Conservation (phyloP, 1,140 invertebrate species). For the Delia radicum region DNA sequence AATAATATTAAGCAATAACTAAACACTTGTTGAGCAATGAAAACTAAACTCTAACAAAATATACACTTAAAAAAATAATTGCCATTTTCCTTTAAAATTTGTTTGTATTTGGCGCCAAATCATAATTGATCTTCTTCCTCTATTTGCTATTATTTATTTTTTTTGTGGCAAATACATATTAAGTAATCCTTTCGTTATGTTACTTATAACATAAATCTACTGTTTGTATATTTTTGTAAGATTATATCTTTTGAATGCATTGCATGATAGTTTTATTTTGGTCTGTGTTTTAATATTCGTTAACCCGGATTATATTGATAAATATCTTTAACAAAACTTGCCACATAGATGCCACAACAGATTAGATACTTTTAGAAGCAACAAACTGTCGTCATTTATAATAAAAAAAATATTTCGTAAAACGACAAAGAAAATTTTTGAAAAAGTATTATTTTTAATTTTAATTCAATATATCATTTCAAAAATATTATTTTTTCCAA, state of each 20-base stretch:
- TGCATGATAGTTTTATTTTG: neutral
- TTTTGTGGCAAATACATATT: neutral
- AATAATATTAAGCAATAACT: neutral
- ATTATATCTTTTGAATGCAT: neutral
- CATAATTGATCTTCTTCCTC: neutral
- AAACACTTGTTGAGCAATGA: neutral
- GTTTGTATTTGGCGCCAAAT: neutral
- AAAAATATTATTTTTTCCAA: too few species aligned
- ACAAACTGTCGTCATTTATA: constrained; percentile 10
- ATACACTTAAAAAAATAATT: neutral
- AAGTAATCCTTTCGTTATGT: neutral
- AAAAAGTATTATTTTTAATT: too few species aligned
- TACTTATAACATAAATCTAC: neutral
- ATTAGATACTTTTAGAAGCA: constrained; percentile 6
- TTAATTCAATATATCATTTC: too few species aligned
- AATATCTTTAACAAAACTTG: neutral
- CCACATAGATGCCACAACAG: constrained; percentile 3
- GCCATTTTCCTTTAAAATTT: neutral
- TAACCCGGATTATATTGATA: constrained; percentile 12
- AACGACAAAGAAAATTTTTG: neutral
- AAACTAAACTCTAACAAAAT: neutral
- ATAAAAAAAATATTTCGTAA: neutral
- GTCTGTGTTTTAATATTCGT: constrained; percentile 7
- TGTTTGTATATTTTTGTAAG: neutral
- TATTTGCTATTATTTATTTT: neutral